Percentiles rank a stretch among this genome's conserved stretches.
Conservation (phyloP, 2,113 vertebrate species). For the Perccottus glenii region DNA sequence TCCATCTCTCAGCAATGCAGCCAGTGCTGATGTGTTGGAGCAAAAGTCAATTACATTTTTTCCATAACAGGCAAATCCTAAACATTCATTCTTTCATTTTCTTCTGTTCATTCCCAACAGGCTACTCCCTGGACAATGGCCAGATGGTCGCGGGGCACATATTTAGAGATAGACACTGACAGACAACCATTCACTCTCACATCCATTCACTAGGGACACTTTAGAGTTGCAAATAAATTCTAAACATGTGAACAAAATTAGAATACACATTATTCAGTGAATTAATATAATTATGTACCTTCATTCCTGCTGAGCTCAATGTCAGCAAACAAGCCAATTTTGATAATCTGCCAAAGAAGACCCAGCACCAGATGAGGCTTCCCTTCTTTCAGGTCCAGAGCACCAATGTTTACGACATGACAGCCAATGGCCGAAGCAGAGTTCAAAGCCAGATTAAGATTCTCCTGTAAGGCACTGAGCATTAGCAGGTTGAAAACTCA, state of each 20-base stretch:
- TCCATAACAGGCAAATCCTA: neutral
- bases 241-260: neutral
- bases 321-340: slow-evolving; percentile 95
- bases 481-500: neutral
- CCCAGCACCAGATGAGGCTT: slow-evolving; percentile 94
- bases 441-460: slow-evolving; percentile 94
- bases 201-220: too few relatives aligned
- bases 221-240: slow-evolving; percentile 11
- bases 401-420: slow-evolving; percentile 97
- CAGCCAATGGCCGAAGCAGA: slow-evolving; percentile 97
- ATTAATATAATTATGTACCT: slow-evolving; percentile 73
- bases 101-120: too few relatives aligned
- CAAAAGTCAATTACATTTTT: slow-evolving; percentile 29
- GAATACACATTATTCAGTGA: neutral
- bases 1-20: slow-evolving; percentile 92
- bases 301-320: slow-evolving; percentile 98
- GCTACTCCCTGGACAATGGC: too few relatives aligned
- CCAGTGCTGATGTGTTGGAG: slow-evolving; percentile 81
- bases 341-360: slow-evolving; percentile 96
- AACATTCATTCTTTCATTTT: too few relatives aligned
- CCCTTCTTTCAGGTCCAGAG: slow-evolving; percentile 93
- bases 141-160: too few relatives aligned
- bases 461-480: slow-evolving; percentile 81
- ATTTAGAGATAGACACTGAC: too few relatives aligned
- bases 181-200: too few relatives aligned